phyloP scores from a whole-genome alignment of 2,888 invertebrate species.

The Acanthosepion esculentum region DNA sequence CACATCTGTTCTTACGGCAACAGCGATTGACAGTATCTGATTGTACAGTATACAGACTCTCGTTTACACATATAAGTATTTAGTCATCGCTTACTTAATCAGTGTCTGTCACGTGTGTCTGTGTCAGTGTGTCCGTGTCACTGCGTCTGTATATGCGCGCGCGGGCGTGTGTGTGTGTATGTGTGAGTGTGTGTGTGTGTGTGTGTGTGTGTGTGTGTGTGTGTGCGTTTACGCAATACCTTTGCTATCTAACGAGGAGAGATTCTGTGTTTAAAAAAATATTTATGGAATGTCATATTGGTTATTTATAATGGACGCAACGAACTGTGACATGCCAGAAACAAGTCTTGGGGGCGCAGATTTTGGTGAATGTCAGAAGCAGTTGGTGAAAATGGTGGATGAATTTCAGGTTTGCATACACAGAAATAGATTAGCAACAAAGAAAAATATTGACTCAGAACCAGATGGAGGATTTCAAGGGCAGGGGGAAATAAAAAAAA shows the following conservation, averaged over 20 bases:
- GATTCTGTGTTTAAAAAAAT: background rate
- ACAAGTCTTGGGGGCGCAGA: no score
- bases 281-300: background rate
- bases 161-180: background rate
- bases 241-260: background rate
- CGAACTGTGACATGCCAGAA: slow-evolving; percentile 8
- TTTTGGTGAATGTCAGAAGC: no score
- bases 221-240: background rate
- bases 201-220: background rate
- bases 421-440: background rate
- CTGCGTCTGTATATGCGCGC: no score
- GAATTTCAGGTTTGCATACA: background rate
- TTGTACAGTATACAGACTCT: no score
- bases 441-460: background rate
- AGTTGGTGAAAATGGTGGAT: no score
- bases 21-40: no score
- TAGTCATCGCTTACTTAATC: no score
- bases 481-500: background rate
- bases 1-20: no score
- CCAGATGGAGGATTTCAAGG: background rate
- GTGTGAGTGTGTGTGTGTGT: background rate
- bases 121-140: no score
- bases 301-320: background rate
- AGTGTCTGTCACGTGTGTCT: no score
- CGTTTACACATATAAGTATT: no score